Evolutionary conservation across 2,888 invertebrate species (phyloP), one percentile per base, ranked within the genome.

Genomic region (Lymantria dispar): DNA sequence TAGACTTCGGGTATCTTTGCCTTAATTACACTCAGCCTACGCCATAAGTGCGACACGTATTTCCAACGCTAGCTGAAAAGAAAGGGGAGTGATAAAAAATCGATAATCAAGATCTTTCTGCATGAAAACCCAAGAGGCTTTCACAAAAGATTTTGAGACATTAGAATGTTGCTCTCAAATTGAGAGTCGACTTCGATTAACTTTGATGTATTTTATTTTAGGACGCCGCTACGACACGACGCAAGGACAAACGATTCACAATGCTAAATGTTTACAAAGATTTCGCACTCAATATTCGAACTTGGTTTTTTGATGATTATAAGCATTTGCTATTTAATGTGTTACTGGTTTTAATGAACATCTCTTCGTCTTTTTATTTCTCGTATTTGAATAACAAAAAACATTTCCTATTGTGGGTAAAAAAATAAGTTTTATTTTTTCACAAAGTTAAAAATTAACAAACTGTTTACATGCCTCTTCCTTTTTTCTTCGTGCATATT

Each of bases 1-100:
- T 77, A 82, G 85, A 83, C 87, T 87, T 85, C 77, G 85, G 87
- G 82, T 88, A 90, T 89, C 90, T 87, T 89, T 88, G 87, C 90
- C 87, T 89, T 91, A 90, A 91, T 90, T 89, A 88, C 86, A 83
- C 85, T 81, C 75, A 59, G 77, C 79, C n/a, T 74, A 70, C 73
- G 64, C 72, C 70, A 78, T 74, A 83, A 85, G 85, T 79, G 81
- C 79, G 79, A 82, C 85, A 86, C 85, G 85, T 86, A 83, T 80
- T 79, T 79, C 80, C 68, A 75, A 78, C 74, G 76, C 70, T 75
- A 43, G 67, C 73, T 71, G 64, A 79, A 83, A 80, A 80, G 74
- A 75, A 73, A 78, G 76, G 70, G 70, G 68, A 74, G 71, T 70
- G 62, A 42, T n/a, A 64, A 66, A 69, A 72, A 74, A 74, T 74